Evolutionary conservation across 2,113 vertebrate species (phyloP).

Genomic region (Sitta europaea): DNA sequence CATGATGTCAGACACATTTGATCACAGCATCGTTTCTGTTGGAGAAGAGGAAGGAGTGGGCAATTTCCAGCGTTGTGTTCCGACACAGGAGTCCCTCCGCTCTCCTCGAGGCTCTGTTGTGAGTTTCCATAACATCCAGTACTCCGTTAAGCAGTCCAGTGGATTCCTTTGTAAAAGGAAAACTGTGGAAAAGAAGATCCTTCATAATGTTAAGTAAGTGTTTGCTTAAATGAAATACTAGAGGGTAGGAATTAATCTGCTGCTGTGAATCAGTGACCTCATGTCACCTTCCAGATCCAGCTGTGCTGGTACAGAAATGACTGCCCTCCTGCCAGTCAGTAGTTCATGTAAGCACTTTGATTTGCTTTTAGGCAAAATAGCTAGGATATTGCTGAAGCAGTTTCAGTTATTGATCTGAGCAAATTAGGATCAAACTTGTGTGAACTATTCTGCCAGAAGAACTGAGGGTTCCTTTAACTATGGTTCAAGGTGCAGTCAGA

Average conservation of each 20-base stretch:
- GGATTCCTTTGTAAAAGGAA: constrained; percentile 43
- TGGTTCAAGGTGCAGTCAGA: not conserved
- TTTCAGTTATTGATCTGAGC: not conserved
- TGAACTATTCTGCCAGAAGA: not conserved
- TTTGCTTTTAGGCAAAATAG: not conserved
- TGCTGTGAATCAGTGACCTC: not conserved
- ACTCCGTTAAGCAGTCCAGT: constrained; percentile 29
- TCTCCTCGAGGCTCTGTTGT: constrained; percentile 57
- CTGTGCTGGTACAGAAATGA: constrained; percentile 1
- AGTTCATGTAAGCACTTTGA: not conserved
- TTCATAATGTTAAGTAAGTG: constrained; percentile 65
- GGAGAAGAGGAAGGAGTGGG: not conserved
- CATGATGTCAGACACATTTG: not conserved
- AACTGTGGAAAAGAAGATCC: constrained; percentile 63
- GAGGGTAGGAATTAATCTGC: not conserved
- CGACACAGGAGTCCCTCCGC: constrained; percentile 52
- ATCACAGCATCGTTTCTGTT: not conserved
- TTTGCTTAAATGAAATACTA: not conserved
- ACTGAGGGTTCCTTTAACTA: not conserved
- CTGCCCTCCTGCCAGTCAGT: not conserved
- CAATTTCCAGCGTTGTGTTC: constrained; percentile 37
- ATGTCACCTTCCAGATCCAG: not conserved
- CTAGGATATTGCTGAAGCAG: not conserved
- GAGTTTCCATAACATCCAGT: constrained; percentile 70
- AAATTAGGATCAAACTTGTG: not conserved